These are phyloP conservation scores for Temnothorax longispinosus DNA, from an alignment of 1,140 invertebrate genomes.

Conservation along the genomic window DNA sequence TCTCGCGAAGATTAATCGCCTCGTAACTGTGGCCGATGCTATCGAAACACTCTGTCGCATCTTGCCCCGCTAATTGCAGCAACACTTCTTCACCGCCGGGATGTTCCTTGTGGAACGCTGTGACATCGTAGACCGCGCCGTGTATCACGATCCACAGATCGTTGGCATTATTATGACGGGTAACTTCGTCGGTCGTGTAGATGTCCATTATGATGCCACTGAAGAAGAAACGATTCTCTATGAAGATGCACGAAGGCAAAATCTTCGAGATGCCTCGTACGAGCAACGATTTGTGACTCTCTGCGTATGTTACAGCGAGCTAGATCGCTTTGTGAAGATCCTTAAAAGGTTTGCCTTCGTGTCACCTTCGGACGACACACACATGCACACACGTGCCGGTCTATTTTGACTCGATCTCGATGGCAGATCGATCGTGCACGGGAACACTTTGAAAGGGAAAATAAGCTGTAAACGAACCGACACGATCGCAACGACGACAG, in stretches of 20 bases:
- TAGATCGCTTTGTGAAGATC: not conserved
- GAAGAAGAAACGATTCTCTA: not conserved
- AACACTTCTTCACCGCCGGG: constrained; percentile 95
- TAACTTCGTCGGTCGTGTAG: constrained; percentile 84
- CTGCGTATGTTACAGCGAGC: not conserved
- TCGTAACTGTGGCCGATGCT: constrained; percentile 94
- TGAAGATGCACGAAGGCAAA: not conserved
- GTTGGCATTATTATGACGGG: constrained; percentile 78
- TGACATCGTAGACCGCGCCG: constrained; percentile 87
- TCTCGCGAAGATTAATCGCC: constrained; percentile 89
- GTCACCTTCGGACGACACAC: constrained; percentile 11
- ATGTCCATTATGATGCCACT: constrained; percentile 78
- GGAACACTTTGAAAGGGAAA: constrained; percentile 60
- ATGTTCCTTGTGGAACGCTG: constrained; percentile 88
- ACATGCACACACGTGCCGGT: not conserved
- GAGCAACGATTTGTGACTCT: not conserved
- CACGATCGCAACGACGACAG: not conserved
- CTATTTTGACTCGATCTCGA: constrained; percentile 51
- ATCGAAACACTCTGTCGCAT: constrained; percentile 92
- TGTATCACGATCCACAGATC: constrained; percentile 86
- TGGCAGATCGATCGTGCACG: not conserved
- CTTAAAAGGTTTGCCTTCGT: not conserved
- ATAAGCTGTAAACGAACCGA: constrained; percentile 7
- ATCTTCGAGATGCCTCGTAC: not conserved
- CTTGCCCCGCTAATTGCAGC: constrained; percentile 90